Conservation (phyloP, 30 jellyfish, hydroid and myxozoan species). For the Catostylus mosaicus region DNA sequence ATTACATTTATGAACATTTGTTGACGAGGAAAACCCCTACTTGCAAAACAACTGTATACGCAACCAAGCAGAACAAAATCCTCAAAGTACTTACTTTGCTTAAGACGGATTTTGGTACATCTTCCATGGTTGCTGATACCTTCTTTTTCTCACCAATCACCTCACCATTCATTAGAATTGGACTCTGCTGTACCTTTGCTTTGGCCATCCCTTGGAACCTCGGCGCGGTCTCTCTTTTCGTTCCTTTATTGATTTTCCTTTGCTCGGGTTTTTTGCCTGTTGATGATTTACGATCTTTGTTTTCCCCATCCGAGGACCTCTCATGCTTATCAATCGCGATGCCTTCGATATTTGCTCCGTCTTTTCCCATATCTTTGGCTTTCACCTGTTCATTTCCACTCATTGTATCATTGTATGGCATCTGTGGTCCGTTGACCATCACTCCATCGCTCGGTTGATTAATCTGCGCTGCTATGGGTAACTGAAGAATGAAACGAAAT, state of each 20-base stretch:
- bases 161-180: constrained; percentile 28
- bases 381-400: constrained; percentile 10
- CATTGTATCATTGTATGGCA: constrained; percentile 13
- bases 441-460: constrained; percentile 40
- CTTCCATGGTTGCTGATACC: constrained; percentile 51
- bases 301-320: constrained; percentile 29
- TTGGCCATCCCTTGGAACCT: constrained; percentile 51
- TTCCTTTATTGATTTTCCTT: constrained; percentile 60
- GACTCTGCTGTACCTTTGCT: constrained; percentile 15
- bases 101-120: constrained; percentile 25
- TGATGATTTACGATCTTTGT: constrained; percentile 38
- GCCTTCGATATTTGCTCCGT: constrained; percentile 5
- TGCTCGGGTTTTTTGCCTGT: constrained; percentile 38
- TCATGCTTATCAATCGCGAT: constrained; percentile 18
- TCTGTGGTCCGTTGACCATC: constrained; percentile 20
- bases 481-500: too few relatives aligned
- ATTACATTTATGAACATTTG: too few relatives aligned
- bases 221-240: constrained; percentile 74
- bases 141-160: constrained; percentile 6
- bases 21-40: too few relatives aligned
- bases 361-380: constrained; percentile 7
- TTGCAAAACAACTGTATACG: too few relatives aligned
- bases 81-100: constrained; percentile 32
- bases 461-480: constrained; percentile 20
- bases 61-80: too few relatives aligned